Percentiles rank a stretch among this genome's conserved stretches.
These are phyloP conservation scores for Lordiphosa mommai DNA, from an alignment of 1,140 invertebrate genomes.

Conservation along the genomic window DNA sequence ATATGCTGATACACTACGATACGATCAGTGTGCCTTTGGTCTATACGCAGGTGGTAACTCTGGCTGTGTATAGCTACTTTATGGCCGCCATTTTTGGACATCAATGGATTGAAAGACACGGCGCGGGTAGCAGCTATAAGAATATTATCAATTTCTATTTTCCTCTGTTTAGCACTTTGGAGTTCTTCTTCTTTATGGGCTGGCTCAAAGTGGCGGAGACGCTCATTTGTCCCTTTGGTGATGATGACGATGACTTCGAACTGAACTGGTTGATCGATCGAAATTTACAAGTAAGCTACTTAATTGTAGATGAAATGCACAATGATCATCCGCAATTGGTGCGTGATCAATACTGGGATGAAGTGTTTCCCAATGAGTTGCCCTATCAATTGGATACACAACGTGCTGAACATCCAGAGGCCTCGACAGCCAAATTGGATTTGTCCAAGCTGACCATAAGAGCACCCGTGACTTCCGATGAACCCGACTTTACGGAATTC, in stretches of 20 bases:
- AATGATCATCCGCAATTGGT: constrained; percentile 92
- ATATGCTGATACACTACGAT: constrained; percentile 90
- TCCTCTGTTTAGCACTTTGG: constrained; percentile 90
- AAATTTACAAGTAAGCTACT: constrained; percentile 91
- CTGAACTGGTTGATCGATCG: constrained; percentile 93
- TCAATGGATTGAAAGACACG: constrained; percentile 84
- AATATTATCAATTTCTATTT: constrained; percentile 86
- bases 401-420: constrained; percentile 49
- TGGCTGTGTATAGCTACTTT: constrained; percentile 95
- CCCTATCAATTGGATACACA: constrained; percentile 80
- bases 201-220: constrained; percentile 93
- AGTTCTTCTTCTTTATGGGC: constrained; percentile 93
- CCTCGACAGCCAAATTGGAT: constrained; percentile 53
- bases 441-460: constrained; percentile 14
- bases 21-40: constrained; percentile 95
- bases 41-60: constrained; percentile 96
- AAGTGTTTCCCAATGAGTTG: constrained; percentile 89
- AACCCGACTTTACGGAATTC: constrained; percentile 37
- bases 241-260: constrained; percentile 89
- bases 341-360: constrained; percentile 93
- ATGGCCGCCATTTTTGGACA: constrained; percentile 87
- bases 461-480: background rate
- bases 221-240: constrained; percentile 91
- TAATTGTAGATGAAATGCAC: constrained; percentile 97
- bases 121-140: constrained; percentile 51